phyloP scores from a whole-genome alignment of 2,797 vertebrate species.

The Onychomys arenicola region DNA sequence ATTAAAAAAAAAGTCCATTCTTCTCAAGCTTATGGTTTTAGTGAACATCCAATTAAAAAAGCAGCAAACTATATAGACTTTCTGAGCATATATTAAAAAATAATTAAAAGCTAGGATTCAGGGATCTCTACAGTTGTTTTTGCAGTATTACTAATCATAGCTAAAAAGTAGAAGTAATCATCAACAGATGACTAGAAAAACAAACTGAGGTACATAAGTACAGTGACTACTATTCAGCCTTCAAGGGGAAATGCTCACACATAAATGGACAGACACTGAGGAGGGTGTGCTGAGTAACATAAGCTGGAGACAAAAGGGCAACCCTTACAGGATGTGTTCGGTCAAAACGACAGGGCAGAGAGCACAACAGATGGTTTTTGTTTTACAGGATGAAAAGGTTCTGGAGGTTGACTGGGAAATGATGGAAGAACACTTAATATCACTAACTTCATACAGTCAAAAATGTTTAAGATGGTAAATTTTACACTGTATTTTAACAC shows the following conservation, averaged over 20 bases:
- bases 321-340: not conserved
- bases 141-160: not conserved
- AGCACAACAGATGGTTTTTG: not conserved
- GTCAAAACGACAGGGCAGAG: not conserved
- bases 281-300: not conserved
- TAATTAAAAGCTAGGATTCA: not conserved
- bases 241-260: not conserved
- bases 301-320: not conserved
- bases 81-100: not conserved
- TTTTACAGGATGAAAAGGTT: not conserved
- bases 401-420: not conserved
- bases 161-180: not conserved
- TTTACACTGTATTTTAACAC: slow-evolving; percentile 15
- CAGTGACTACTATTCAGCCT: not conserved
- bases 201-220: not conserved
- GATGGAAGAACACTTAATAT: not conserved
- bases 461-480: not conserved
- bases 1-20: not conserved
- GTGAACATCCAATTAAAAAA: not conserved
- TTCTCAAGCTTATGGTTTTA: slow-evolving; percentile 12
- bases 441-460: not conserved
- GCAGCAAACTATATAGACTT: not conserved
- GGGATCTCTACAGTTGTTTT: not conserved
- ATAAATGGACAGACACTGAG: not conserved
- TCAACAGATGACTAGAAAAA: not conserved